Base-by-base conservation (phyloP, 2,113 vertebrate genomes). In the Orthochromis indermauri region DNA sequence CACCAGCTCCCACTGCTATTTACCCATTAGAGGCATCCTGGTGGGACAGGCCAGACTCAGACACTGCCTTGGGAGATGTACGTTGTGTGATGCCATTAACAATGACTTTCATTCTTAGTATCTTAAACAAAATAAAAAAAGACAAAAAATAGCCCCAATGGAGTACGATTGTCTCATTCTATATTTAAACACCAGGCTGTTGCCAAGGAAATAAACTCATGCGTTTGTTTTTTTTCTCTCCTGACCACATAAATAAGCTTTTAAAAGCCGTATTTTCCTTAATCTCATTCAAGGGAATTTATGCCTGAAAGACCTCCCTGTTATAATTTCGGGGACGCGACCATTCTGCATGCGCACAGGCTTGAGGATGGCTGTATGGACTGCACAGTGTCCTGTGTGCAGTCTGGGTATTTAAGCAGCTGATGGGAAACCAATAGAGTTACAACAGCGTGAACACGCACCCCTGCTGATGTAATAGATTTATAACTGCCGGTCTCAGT, bases 181-280 rank as follows among this genome's bases (percentile, higher is more conserved):
- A 90, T 83, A 88, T 93, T 91, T 92, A 88, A 89, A 84, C 53
- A 45, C 51, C 55, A 82, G 88, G 61, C 86, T 78, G 87, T 90
- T 91, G 83, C 87, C 86, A 86, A 90, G 83, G 84, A 92, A 92
- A 92, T 86, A 54, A 47, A 89, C 51, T 88, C 40, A 53, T 49
- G 42, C 33, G 1, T 86, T 88, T 66, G 33, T 66, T 66, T 37
- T 66, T 45, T 37, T 5, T 84, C 83, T 28, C 76, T 82, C 42
- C 4, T 3, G 33, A 26, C 66, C 59, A 54, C 31, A 83, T 54
- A 88, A 88, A 86, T 71, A 85, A 68, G 84, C 24, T 71, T 83
- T 89, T 53, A 85, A 92, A 88, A 88, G n/a, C 8, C 14, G 33
- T 53, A 40, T 84, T 88, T 83, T 80, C 14, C 24, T 68, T 78